Base-by-base conservation (phyloP, 2,888 invertebrate genomes). In the Campoletis raptor region DNA sequence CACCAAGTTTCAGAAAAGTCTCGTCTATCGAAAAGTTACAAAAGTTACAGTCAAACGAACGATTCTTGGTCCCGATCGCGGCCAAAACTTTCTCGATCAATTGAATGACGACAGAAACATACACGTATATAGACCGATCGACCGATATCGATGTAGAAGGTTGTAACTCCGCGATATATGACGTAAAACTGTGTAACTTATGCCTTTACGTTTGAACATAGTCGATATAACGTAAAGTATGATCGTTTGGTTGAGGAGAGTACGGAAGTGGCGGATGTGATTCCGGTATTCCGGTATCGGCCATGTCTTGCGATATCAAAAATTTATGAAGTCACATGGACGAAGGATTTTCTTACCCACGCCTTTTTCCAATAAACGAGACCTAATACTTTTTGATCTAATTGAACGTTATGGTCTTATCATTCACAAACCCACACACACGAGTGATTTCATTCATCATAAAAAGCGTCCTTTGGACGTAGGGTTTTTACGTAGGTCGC, bases 1-100 rank as follows among this genome's bases (percentile, higher is more conserved):
- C 42, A 69, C 64, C 30, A 61, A 80, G 77, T 48, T 82, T 69
- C 76, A 52, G 45, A 8, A 76, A 81, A 85, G 81, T 88, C 76
- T 78, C 81, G 66, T 81, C 73, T 77, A 73, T 86, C 80, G 69
- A 70, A 48, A 84, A 84, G 69, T 84, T 80, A 48, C 73, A 74
- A 81, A 80, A 83, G 79, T 83, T 83, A 70, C 79, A 57, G 67
- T 73, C 57, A 30, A 73, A 67, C 70, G 73, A 66, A 57, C 69
- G 61, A 45, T 74, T 64, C 61, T 66, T 70, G 24, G 45, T 36
- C 45, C 37, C 37, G 61, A 76, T 85, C 82, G 79, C 37, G 57
- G 69, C 48, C 66, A 72, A 85, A 89, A 88, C 82, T 89, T 88
- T 86, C n/a, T 61, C 85, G 85, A 89, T 86, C 86, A 84, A 88